Evolutionary conservation across 2,888 invertebrate species (phyloP).

Genomic region (Drosophila ustulata): DNA sequence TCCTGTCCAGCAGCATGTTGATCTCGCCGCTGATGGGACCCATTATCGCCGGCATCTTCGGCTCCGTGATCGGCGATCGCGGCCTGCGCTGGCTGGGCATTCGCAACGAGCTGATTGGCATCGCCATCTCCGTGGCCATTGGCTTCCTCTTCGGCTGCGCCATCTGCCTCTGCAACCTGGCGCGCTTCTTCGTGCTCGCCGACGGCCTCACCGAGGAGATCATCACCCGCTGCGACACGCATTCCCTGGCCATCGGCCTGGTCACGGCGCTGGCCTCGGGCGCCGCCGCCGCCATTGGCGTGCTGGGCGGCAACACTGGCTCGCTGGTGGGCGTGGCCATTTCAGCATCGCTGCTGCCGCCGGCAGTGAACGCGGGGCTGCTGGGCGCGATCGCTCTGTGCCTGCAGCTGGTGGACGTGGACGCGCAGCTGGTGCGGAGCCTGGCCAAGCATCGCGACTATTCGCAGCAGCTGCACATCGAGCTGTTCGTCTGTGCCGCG

Average conservation of each 20-base stretch:
- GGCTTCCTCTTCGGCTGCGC: constrained; percentile 88
- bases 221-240: constrained; percentile 87
- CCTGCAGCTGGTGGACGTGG: constrained; percentile 85
- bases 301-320: constrained; percentile 90
- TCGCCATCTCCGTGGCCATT: constrained; percentile 87
- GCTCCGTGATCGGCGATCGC: constrained; percentile 88
- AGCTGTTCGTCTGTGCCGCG: constrained; percentile 88
- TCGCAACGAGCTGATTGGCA: constrained; percentile 88
- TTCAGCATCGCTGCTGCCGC: constrained; percentile 91
- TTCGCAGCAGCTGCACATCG: constrained; percentile 87
- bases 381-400: constrained; percentile 88
- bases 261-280: constrained; percentile 91
- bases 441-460: constrained; percentile 85
- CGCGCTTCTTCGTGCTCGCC: constrained; percentile 86
- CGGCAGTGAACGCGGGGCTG: constrained; percentile 91
- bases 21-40: constrained; percentile 93
- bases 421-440: constrained; percentile 81
- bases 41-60: constrained; percentile 90
- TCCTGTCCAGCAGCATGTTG: constrained; percentile 91
- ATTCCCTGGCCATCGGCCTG: constrained; percentile 89
- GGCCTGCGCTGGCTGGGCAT: constrained; percentile 88
- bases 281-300: constrained; percentile 90
- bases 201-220: constrained; percentile 89
- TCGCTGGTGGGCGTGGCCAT: constrained; percentile 93
- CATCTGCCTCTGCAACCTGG: constrained; percentile 85